A percentile compares a stretch with the other conserved stretches of the same genome.
Evolutionary conservation across 2,797 vertebrate species (phyloP).

Genomic region (Acanthis flammea): DNA sequence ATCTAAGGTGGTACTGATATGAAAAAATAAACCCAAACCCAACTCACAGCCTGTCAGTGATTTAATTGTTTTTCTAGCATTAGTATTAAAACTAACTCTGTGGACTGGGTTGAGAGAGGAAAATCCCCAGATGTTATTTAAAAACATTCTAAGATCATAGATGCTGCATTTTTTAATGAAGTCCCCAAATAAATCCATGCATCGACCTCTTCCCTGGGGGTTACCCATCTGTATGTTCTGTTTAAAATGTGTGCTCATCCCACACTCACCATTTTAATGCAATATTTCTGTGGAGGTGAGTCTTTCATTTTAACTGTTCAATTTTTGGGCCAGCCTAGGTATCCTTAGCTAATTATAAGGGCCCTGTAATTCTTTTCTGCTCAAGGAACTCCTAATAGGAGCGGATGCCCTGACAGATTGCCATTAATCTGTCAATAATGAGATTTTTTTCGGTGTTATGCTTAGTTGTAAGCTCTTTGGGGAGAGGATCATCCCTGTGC

Average conservation of each 20-base stretch:
- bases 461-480: constrained; percentile 42
- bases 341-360: not conserved
- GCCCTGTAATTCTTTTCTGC: not conserved
- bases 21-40: not conserved
- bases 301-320: not conserved
- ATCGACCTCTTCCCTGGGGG: not conserved
- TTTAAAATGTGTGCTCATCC: not conserved
- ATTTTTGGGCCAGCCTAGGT: not conserved
- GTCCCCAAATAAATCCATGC: not conserved
- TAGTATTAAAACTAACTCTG: not conserved
- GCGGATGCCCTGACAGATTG: constrained; percentile 43
- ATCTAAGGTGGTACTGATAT: not conserved
- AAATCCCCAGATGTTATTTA: not conserved
- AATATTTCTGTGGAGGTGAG: not conserved
- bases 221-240: not conserved
- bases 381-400: not conserved
- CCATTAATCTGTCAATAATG: constrained; percentile 59
- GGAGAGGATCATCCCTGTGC: constrained; percentile 33
- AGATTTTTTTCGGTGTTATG: constrained; percentile 32
- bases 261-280: not conserved
- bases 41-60: not conserved
- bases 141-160: not conserved
- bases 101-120: not conserved
- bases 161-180: not conserved
- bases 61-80: not conserved